These are phyloP conservation scores for Xyrauchen texanus DNA, from an alignment of 2,113 vertebrate species.

Conservation along the genomic window DNA sequence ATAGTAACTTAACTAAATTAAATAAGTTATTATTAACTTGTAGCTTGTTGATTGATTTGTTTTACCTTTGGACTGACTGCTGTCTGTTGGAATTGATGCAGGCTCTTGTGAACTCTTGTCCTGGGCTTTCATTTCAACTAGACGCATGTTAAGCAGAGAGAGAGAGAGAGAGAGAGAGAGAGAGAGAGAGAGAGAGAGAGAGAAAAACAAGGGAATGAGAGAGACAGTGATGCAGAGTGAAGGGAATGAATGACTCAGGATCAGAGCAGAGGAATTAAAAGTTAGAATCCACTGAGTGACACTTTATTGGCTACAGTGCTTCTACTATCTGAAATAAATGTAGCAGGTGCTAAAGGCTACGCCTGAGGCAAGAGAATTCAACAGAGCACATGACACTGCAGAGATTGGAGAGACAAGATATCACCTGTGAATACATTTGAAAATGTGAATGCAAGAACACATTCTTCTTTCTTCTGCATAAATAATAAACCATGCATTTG, in stretches of 20 bases:
- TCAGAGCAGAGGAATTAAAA: conserved; percentile 25
- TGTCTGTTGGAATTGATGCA: conserved; percentile 65
- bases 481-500: neutral
- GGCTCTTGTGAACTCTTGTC: conserved; percentile 59
- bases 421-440: conserved; percentile 16
- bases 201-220: neutral
- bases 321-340: conserved; percentile 6
- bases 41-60: conserved; percentile 2
- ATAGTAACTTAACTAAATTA: too few relatives aligned
- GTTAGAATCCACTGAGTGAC: conserved; percentile 4
- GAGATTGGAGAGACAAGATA: neutral
- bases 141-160: conserved; percentile 25
- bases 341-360: conserved; percentile 11
- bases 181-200: neutral
- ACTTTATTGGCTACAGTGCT: conserved; percentile 12
- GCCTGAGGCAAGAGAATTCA: conserved; percentile 34
- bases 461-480: neutral
- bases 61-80: conserved; percentile 78
- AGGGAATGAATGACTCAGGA: neutral
- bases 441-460: neutral
- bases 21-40: too few relatives aligned
- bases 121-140: conserved; percentile 66
- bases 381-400: neutral
- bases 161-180: conserved; percentile 13
- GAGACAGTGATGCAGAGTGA: neutral